These are phyloP conservation scores for Taphrorychus bicolor DNA, from an alignment of 2,888 invertebrate genomes.

Conservation along the genomic window DNA sequence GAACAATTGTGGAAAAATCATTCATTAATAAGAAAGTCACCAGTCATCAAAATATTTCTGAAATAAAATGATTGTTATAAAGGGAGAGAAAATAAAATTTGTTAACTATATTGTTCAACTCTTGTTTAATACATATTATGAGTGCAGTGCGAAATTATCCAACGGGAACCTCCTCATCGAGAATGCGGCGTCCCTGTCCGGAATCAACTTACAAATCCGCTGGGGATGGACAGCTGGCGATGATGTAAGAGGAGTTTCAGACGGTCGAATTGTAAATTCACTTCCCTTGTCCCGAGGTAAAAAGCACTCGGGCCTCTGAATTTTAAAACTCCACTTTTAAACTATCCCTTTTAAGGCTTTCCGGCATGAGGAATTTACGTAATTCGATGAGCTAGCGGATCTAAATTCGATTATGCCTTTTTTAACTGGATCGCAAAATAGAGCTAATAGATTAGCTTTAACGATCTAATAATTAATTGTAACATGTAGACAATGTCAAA, in stretches of 20 bases:
- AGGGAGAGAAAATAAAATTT: no score
- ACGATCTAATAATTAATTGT: no score
- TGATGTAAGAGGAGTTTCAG: slow-evolving; percentile 54
- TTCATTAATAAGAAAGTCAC: no score
- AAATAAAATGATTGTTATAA: no score
- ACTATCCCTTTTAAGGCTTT: slow-evolving; percentile 42
- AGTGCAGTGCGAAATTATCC: not conserved
- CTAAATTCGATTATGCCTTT: not conserved
- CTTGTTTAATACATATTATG: no score
- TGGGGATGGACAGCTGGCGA: slow-evolving; percentile 58
- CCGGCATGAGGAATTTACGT: slow-evolving; percentile 30
- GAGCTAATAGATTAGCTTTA: no score
- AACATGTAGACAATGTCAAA: no score
- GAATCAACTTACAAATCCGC: slow-evolving; percentile 59
- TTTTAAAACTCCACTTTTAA: slow-evolving; percentile 54
- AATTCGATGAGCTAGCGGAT: slow-evolving; percentile 28
- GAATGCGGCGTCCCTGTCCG: slow-evolving; percentile 21
- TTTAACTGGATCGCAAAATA: no score
- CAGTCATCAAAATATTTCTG: no score
- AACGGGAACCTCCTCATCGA: not conserved
- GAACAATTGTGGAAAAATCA: no score
- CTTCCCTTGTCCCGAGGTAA: slow-evolving; percentile 61
- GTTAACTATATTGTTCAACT: no score
- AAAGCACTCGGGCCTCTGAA: slow-evolving; percentile 59
- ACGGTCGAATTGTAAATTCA: slow-evolving; percentile 60